These are phyloP conservation scores for Doryteuthis pealeii DNA, from an alignment of 1,140 invertebrate species.

Conservation along the genomic window DNA sequence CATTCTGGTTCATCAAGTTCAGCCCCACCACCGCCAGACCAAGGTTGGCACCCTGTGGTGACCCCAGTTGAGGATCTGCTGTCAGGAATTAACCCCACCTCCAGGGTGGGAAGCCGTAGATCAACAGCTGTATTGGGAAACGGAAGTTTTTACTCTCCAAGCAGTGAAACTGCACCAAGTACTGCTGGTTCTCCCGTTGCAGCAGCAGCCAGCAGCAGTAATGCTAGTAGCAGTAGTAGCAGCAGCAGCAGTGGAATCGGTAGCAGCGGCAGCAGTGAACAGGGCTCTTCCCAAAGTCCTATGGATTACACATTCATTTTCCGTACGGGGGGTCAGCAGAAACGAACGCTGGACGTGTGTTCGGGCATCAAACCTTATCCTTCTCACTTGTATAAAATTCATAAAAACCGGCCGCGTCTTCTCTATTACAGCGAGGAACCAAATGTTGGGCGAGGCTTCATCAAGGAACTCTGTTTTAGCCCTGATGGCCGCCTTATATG, in stretches of 20 bases:
- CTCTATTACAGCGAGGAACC: conserved; percentile 85
- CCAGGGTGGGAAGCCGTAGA: background rate
- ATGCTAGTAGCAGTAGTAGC: background rate
- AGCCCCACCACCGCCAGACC: background rate
- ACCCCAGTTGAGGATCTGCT: background rate
- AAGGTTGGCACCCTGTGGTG: background rate
- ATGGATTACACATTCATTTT: background rate
- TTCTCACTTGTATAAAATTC: conserved; percentile 57
- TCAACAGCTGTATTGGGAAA: background rate
- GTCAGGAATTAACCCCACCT: background rate
- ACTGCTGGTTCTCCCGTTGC: background rate
- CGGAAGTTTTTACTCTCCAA: background rate
- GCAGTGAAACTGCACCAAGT: background rate
- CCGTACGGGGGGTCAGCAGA: background rate
- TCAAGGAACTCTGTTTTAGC: conserved; percentile 83
- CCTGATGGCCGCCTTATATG: conserved; percentile 84
- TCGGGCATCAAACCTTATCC: background rate
- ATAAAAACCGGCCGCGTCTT: conserved; percentile 75
- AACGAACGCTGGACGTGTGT: background rate
- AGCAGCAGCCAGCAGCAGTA: background rate
- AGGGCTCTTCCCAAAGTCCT: background rate
- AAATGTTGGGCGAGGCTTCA: conserved; percentile 82
- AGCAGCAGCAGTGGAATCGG: background rate
- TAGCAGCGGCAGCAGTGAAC: background rate
- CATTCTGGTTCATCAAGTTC: background rate